Evolutionary conservation across 2,888 invertebrate genomes (phyloP).

Genomic region (Cephus nigrinus): DNA sequence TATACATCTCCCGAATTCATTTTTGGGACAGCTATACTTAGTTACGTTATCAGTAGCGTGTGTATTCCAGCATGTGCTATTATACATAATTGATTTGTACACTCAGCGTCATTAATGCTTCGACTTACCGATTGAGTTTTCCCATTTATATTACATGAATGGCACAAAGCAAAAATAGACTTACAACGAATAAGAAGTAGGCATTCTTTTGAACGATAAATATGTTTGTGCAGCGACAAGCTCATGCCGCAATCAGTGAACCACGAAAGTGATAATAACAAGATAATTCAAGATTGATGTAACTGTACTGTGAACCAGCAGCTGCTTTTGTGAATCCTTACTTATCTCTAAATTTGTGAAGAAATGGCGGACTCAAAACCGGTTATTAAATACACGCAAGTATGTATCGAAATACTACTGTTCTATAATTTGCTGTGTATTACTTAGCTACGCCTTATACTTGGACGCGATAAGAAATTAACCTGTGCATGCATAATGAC

Average conservation of each 20-base stretch:
- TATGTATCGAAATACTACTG: conserved; percentile 18
- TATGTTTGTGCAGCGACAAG: neutral
- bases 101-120: too few species aligned
- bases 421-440: neutral
- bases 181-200: neutral
- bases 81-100: neutral
- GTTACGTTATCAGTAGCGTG: neutral
- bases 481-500: neutral
- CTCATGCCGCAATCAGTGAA: neutral
- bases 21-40: neutral
- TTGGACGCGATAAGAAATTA: too few species aligned
- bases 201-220: neutral
- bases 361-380: conserved; percentile 41
- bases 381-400: conserved; percentile 44
- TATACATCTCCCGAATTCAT: neutral
- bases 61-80: neutral
- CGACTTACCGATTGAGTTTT: too few species aligned
- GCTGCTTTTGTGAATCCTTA: neutral
- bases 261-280: neutral
- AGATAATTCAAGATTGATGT: neutral
- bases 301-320: neutral
- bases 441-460: neutral
- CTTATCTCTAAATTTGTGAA: neutral
- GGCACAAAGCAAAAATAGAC: too few species aligned
- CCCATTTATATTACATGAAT: too few species aligned